These are phyloP conservation scores for Megastigmus dorsalis DNA, from an alignment of 2,888 invertebrate species.

Conservation along the genomic window DNA sequence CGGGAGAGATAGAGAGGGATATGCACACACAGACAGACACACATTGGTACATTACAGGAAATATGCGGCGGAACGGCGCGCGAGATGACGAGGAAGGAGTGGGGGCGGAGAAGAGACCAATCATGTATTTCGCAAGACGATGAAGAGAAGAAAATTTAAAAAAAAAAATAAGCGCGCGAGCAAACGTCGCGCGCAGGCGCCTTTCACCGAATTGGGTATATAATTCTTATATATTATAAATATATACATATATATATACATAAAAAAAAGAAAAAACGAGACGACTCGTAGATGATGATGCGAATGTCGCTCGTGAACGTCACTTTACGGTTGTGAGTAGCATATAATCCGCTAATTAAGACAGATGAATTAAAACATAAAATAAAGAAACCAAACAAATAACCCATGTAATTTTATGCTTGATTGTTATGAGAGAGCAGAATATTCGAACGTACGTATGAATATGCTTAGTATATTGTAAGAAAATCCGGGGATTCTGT, in stretches of 20 bases:
- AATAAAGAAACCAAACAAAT: constrained; percentile 1
- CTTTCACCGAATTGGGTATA: constrained; percentile 48
- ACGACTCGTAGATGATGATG: constrained; percentile 3
- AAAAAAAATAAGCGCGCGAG: not conserved
- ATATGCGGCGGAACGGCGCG: no score
- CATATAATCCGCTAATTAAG: constrained; percentile 47
- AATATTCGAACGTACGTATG: constrained; percentile 18
- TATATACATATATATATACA: constrained; percentile 35
- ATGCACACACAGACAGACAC: not conserved
- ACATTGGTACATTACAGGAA: no score
- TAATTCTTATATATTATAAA: constrained; percentile 34
- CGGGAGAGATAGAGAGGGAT: not conserved
- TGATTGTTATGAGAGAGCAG: constrained; percentile 12
- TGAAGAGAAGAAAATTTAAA: not conserved
- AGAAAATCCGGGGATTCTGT: not conserved
- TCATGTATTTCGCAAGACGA: no score
- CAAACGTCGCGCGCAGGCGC: constrained; percentile 22
- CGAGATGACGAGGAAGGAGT: not conserved
- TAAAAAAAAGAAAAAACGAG: constrained; percentile 13
- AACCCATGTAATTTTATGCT: constrained; percentile 23
- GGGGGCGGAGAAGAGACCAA: constrained; percentile 3
- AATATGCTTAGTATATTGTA: not conserved
- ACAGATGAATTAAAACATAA: constrained; percentile 32
- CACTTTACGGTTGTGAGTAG: constrained; percentile 56
- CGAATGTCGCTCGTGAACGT: constrained; percentile 34